Conservation (phyloP, 2,113 vertebrate genomes). For the Cynoglossus semilaevis region DNA sequence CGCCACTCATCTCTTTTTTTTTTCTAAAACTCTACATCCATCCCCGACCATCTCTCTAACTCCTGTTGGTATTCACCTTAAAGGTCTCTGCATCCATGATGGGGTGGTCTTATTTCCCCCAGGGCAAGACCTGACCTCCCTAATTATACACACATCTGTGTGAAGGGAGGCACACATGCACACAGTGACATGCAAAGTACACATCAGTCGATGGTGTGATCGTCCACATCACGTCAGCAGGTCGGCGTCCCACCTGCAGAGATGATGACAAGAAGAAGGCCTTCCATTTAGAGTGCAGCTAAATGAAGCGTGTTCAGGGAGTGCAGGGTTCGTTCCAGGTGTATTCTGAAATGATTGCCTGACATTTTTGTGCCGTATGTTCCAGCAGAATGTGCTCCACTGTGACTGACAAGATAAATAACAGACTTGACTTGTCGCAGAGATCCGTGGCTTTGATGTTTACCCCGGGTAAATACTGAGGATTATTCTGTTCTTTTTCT, state of each 20-base stretch:
- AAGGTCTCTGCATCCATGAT: slow-evolving; percentile 37
- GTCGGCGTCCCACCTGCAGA: slow-evolving; percentile 45
- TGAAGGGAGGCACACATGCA: slow-evolving; percentile 21
- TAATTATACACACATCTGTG: slow-evolving; percentile 34
- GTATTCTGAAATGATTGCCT: slow-evolving; percentile 41
- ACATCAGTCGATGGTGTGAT: slow-evolving; percentile 30
- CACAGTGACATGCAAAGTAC: slow-evolving; percentile 12
- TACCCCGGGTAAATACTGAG: slow-evolving; percentile 16
- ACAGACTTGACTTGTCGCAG: slow-evolving; percentile 21
- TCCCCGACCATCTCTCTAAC: no score
- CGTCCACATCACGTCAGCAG: slow-evolving; percentile 38
- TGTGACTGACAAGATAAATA: slow-evolving; percentile 36
- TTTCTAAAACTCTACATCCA: slow-evolving; percentile 1
- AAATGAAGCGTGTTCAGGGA: slow-evolving; percentile 36
- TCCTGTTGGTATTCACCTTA: slow-evolving; percentile 36
- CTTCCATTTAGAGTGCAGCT: slow-evolving; percentile 50
- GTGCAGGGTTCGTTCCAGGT: slow-evolving; percentile 24
- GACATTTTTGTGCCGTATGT: slow-evolving; percentile 20
- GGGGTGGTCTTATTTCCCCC: slow-evolving; percentile 58
- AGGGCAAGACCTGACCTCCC: slow-evolving; percentile 37
- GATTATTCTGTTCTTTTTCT: neutral
- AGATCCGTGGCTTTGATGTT: slow-evolving; percentile 31
- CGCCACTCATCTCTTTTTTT: neutral
- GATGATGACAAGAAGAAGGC: slow-evolving; percentile 8
- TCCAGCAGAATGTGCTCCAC: slow-evolving; percentile 15